Base-by-base conservation (phyloP, 1,140 invertebrate genomes). In the Parapsyche elsis region DNA sequence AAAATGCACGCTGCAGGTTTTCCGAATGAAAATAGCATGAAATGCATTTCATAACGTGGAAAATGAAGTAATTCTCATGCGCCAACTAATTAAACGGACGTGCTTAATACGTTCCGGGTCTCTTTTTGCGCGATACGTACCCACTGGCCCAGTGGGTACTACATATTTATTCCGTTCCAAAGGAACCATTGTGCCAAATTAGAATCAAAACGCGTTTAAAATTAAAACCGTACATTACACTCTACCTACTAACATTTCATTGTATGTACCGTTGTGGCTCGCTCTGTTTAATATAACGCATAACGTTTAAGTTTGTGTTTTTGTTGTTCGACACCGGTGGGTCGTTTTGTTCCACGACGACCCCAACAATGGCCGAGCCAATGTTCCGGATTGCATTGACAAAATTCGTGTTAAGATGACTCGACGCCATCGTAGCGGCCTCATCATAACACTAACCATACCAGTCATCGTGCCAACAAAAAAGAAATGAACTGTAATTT, bases 401-500 rank as follows among this genome's bases (percentile, higher is more conserved):
- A 67, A 26, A 12, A 26, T 16, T 26, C 64, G 19, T 24, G 21
- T 14, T 5, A 67, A 14, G 64, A 67, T 67, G 64, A 67, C 64
- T 67, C 23, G 19, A 12, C 23, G 19, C 2, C 64, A 67, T 30
- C 64, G 24, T 67, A 1, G 5, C n/a, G 21, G 21, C 21, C 59
- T 23, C 59, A 61, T 61, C 59, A 26, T 26, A 67, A 67, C 64
- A 12, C 64, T 26, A 24, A 67, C 24, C 21, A 23, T 19, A 10
- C 64, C 23, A 67, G 64, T 67, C 64, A 67, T 67, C 64, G 64
- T 67, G 14, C 19, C 59, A 19, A 24, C 59, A 61, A 61, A 61
- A 53, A 67, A 67, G 64, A 67, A 67, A 53, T 10, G 9, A 67
- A 67, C 64, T 53, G 21, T 67, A 67, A 67, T 67, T 67, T 67